A percentile compares a stretch with the other conserved stretches of the same genome.
Conservation (phyloP, 2,888 invertebrate species). For the Escarpia spicata region DNA sequence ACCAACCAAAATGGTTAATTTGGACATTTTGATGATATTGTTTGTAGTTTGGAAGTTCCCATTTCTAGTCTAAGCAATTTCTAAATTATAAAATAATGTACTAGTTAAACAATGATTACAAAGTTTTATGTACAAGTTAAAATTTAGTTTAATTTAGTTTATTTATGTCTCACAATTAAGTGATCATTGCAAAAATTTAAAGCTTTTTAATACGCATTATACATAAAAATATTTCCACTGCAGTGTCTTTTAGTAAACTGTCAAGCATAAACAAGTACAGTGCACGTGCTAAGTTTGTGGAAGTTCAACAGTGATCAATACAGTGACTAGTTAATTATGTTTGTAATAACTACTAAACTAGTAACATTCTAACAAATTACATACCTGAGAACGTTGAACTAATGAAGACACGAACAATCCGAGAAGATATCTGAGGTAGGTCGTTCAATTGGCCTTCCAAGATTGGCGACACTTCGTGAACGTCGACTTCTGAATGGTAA, state of each 20-base stretch:
- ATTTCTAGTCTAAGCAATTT: too few relatives aligned
- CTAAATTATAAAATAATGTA: too few relatives aligned
- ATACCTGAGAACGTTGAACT: neutral
- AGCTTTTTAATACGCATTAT: neutral
- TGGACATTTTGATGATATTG: too few relatives aligned
- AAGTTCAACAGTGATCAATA: neutral
- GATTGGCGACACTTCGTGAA: neutral
- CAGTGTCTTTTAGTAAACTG: neutral
- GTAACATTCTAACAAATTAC: neutral
- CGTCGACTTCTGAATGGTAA: conserved; percentile 2
- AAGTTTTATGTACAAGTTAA: neutral
- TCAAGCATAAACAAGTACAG: too few relatives aligned
- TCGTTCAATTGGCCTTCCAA: neutral
- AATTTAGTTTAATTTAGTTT: neutral
- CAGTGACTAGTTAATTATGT: neutral
- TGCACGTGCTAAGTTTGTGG: neutral
- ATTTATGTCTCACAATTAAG: neutral
- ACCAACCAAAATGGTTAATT: too few relatives aligned
- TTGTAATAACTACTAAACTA: too few relatives aligned
- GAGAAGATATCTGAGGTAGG: neutral
- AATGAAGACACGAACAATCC: conserved; percentile 13
- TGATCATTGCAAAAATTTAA: neutral
- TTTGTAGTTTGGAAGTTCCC: too few relatives aligned
- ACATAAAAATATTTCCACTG: neutral
- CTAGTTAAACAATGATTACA: too few relatives aligned